Evolutionary conservation across 1,140 invertebrate species (phyloP).

Genomic region (Metopolophium dirhodum): DNA sequence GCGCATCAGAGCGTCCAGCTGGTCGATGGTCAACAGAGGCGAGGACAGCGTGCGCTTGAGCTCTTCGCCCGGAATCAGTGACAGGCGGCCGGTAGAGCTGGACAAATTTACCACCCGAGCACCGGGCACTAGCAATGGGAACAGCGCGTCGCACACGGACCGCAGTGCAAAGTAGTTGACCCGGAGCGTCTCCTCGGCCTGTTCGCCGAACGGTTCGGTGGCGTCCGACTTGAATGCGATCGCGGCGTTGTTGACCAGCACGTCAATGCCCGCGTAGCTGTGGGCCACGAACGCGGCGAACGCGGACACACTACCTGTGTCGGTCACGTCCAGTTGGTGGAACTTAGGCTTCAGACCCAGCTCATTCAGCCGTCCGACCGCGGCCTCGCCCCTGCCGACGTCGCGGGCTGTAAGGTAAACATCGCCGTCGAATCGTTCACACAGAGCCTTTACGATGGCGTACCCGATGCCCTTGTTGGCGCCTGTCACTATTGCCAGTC

Average conservation of each 20-base stretch:
- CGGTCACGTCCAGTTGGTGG: conserved; percentile 74
- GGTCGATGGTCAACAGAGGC: conserved; percentile 66
- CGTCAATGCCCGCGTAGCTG: conserved; percentile 77
- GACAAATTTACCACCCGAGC: conserved; percentile 79
- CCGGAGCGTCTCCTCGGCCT: conserved; percentile 74
- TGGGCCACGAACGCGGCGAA: conserved; percentile 70
- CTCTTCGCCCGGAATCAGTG: conserved; percentile 66
- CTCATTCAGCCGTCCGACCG: conserved; percentile 67
- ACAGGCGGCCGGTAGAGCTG: conserved; percentile 71
- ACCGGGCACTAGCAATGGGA: conserved; percentile 72
- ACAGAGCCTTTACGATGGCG: conserved; percentile 69
- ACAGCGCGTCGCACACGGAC: conserved; percentile 70
- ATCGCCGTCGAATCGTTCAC: conserved; percentile 69
- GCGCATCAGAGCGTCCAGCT: conserved; percentile 69
- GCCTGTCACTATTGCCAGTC: conserved; percentile 67
- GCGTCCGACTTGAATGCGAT: conserved; percentile 66
- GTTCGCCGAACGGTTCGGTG: conserved; percentile 70
- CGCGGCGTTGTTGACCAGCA: conserved; percentile 85
- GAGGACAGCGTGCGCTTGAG: conserved; percentile 66
- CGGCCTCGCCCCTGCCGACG: conserved; percentile 66
- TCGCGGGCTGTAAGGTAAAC: conserved; percentile 73
- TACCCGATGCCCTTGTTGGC: conserved; percentile 71
- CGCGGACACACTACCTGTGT: conserved; percentile 67
- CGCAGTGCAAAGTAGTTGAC: conserved; percentile 75
- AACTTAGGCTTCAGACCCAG: conserved; percentile 64